These are phyloP conservation scores for Paradoxurus hermaphroditus DNA, from an alignment of 2,113 vertebrate genomes.

Conservation along the genomic window DNA sequence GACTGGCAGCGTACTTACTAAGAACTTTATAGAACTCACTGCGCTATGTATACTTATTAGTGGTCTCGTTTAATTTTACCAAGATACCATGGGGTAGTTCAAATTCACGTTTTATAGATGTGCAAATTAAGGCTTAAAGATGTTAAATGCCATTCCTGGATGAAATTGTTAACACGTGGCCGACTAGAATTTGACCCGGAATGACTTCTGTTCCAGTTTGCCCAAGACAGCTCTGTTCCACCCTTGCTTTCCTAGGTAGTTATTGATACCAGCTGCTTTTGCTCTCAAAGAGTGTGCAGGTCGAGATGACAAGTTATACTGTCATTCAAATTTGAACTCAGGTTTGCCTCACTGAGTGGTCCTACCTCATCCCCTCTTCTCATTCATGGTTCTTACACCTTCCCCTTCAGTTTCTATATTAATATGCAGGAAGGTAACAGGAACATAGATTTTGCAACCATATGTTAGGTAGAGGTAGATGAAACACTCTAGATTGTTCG, in stretches of 20 bases:
- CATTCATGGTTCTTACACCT: neutral
- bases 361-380: neutral
- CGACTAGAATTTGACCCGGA: neutral
- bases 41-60: neutral
- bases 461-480: neutral
- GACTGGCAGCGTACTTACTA: neutral
- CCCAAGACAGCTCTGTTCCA: neutral
- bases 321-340: neutral
- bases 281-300: neutral
- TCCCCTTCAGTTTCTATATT: neutral
- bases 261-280: neutral
- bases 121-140: neutral
- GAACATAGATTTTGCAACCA: neutral
- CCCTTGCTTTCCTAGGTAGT: neutral
- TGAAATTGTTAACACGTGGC: neutral
- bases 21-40: neutral
- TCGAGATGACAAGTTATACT: neutral
- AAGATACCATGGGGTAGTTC: neutral
- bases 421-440: neutral
- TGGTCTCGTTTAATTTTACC: neutral
- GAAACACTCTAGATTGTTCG: neutral
- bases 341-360: neutral
- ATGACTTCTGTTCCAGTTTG: neutral
- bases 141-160: neutral
- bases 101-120: neutral